Base-by-base conservation (phyloP, 2,888 invertebrate species). In the Cephus spinipes region DNA sequence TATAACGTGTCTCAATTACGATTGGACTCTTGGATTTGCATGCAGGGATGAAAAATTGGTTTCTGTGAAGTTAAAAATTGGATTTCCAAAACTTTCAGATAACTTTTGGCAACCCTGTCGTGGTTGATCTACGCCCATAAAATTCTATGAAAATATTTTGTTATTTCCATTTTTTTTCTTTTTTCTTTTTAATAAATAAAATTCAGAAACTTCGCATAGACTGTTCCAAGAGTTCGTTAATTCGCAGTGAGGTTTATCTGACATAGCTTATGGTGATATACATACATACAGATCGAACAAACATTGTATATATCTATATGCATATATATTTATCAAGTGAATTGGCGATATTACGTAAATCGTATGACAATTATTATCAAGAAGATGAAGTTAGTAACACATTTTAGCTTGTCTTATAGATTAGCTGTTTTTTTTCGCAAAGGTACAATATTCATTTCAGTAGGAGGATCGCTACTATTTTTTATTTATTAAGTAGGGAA, bases 291-390 rank as follows among this genome's bases (percentile, higher is more conserved):
- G 76, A 75, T 75, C n/a, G 12, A 40, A 69, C 55, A 75, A 32
- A 69, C 34, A 75, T 73, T 73, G 68, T 76, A 74, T 71, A 79
- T 77, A 74, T 76, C 77, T 34, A 55, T 73, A 75, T 69, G 74
- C 74, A 33, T 73, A 77, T 68, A 79, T 79, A 79, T 82, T 77
- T 79, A 74, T 75, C 77, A 81, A 81, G 81, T 77, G 80, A 84
- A 80, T 82, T 82, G 80, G 78, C 80, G 78, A 79, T 77, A 75
- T 74, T 78, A 85, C 80, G 81, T 81, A 79, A 82, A 79, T 80
- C 82, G 81, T 85, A 85, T 83, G 84, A 85, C 85, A 82, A 83
- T 85, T 84, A 84, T 83, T 40, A 84, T 79, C 82, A 80, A 84
- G 83, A 81, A 82, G 81, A 77, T 80, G 80, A 79, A 81, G 68